phyloP scores from a whole-genome alignment of 2,797 vertebrate genomes.

The Molossus molossus region DNA sequence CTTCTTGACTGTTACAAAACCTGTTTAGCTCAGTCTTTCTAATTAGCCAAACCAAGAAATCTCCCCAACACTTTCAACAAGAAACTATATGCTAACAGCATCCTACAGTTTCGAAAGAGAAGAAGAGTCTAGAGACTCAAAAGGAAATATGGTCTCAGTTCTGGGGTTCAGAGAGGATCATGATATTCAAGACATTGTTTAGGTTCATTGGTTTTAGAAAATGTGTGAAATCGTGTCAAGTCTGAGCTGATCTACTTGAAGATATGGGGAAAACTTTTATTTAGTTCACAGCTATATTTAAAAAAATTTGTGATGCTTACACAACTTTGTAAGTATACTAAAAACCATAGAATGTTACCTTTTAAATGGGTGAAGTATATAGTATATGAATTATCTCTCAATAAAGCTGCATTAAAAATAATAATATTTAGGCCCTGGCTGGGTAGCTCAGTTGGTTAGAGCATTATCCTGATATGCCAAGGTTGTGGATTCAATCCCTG shows the following conservation, averaged over 20 bases:
- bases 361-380: neutral
- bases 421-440: neutral
- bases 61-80: neutral
- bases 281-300: neutral
- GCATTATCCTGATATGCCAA: too few relatives aligned
- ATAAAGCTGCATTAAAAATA: slow-evolving; percentile 16
- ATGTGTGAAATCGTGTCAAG: neutral
- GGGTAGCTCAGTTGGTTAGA: too few relatives aligned
- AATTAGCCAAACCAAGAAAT: slow-evolving; percentile 39
- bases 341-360: neutral
- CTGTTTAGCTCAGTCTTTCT: slow-evolving; percentile 41
- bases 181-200: neutral
- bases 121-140: neutral
- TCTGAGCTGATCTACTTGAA: neutral
- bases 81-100: neutral
- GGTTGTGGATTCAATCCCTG: too few relatives aligned
- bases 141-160: neutral
- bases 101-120: neutral
- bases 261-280: neutral
- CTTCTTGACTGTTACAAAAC: neutral
- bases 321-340: neutral
- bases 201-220: neutral
- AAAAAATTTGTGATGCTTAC: neutral
- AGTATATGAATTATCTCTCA: slow-evolving; percentile 17
- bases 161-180: neutral